A percentile compares a stretch with the other conserved stretches of the same genome.
These are phyloP conservation scores for Panopea generosa DNA, from an alignment of 2,888 invertebrate genomes.

Conservation along the genomic window DNA sequence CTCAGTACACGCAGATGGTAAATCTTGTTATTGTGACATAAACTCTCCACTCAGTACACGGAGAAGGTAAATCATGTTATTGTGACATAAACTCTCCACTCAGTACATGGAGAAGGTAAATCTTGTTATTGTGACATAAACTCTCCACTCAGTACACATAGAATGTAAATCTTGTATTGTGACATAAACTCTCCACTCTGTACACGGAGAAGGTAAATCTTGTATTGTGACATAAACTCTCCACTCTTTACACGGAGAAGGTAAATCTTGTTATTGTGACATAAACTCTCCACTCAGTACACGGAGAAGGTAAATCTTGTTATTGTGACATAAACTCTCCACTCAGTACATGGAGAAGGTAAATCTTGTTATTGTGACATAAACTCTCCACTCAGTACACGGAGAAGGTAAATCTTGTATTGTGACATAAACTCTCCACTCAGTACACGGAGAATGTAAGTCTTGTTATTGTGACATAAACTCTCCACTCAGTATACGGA, in stretches of 20 bases:
- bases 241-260: conserved; percentile 85
- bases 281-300: conserved; percentile 86
- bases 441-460: conserved; percentile 82
- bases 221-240: conserved; percentile 86
- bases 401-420: background rate
- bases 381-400: conserved; percentile 86
- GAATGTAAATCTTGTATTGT: too few relatives aligned
- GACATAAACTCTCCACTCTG: conserved; percentile 86
- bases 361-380: too few relatives aligned
- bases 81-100: conserved; percentile 86
- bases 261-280: too few relatives aligned
- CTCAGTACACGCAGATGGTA: conserved; percentile 83
- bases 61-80: background rate
- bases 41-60: conserved; percentile 86
- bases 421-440: conserved; percentile 86
- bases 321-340: conserved; percentile 86
- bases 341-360: conserved; percentile 84
- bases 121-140: too few relatives aligned
- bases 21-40: too few relatives aligned
- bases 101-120: conserved; percentile 83
- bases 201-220: conserved; percentile 82
- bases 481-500: conserved; percentile 86
- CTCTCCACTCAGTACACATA: conserved; percentile 86
- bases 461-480: too few relatives aligned
- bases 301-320: background rate